These are phyloP conservation scores for Mellilla xanthometata DNA, from an alignment of 2,888 invertebrate species.

Conservation along the genomic window DNA sequence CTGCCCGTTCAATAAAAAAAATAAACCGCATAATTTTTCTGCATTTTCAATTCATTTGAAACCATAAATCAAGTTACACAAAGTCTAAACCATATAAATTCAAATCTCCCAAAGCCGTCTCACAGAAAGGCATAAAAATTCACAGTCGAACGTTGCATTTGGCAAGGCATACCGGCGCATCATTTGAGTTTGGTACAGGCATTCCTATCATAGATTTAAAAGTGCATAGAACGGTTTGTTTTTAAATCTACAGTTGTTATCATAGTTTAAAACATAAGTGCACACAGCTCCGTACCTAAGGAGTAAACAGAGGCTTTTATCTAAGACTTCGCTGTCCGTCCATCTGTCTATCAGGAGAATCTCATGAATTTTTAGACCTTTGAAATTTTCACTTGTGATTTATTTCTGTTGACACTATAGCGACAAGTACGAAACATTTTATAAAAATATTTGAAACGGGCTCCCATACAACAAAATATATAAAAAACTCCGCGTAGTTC, in stretches of 20 bases:
- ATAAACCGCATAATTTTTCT: not conserved
- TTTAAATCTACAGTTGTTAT: not conserved
- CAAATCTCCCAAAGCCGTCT: constrained; percentile 27
- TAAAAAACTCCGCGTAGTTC: too few species aligned
- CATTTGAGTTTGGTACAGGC: constrained; percentile 14
- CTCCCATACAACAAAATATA: too few species aligned
- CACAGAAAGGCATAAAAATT: constrained; percentile 30
- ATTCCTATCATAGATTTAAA: not conserved
- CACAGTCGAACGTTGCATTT: constrained; percentile 33
- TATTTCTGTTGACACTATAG: too few species aligned
- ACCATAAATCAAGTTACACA: constrained; percentile 11
- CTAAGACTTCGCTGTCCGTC: too few species aligned
- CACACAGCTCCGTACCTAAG: too few species aligned
- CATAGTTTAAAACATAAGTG: not conserved
- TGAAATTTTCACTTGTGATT: too few species aligned
- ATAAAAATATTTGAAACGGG: too few species aligned
- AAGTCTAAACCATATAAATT: constrained; percentile 25
- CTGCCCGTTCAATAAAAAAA: too few species aligned
- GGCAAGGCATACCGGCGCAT: constrained; percentile 26
- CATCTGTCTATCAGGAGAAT: too few species aligned
- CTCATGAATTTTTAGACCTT: too few species aligned
- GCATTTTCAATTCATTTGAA: constrained; percentile 8
- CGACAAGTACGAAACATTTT: too few species aligned
- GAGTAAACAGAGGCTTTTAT: too few species aligned
- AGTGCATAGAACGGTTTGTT: constrained; percentile 1